Evolutionary conservation across 2,113 vertebrate genomes (phyloP), one percentile per base, ranked within the genome.

Genomic region (Collichthys lucidus): DNA sequence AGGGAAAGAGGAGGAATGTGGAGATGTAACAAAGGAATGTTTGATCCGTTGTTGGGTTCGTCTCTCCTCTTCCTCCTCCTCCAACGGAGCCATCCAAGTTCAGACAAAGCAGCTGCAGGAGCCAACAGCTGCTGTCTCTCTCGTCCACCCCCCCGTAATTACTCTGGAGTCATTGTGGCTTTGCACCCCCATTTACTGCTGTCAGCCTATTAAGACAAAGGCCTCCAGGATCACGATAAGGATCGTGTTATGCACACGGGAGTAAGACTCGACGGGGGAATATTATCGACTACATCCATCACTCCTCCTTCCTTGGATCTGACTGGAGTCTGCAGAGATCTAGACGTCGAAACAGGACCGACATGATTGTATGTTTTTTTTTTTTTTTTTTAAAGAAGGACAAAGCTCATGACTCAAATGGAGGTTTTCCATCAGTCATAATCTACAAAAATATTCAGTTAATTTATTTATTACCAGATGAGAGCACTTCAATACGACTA

Each of bases 141-240:
- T 52, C 26, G 0, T 55, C 0, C 42, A 11, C 74, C 24, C 59
- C 9, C 11, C 47, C 40, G 11, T 82, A 87, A 91, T 89, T 90
- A 85, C 90, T 78, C 53, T 80, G 88, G 88, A 92, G 86, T 86
- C 91, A 67, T 63, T 52, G 90, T 84, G 90, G 90, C 91, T 92
- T 92, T 91, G 77, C 90, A 65, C 88, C 90, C 79, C 67, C 75
- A 59, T 87, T 90, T 87, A 90, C 84, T 88, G 85, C 87, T 67
- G 83, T 86, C 87, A 74, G 82, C 79, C 68, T 84, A 88, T 91
- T 90, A 89, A 81, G 82, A 91, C 86, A 75, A 76, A 89, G 84
- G 82, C 80, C 84, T 81, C 42, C 57, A 61, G 87, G 85, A 90
- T 86, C 85, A 79, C 1, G 52, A 60, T 7, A 11, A 84, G 83